These are phyloP conservation scores for Eurois occulta DNA, from an alignment of 2,888 invertebrate species.

Conservation along the genomic window DNA sequence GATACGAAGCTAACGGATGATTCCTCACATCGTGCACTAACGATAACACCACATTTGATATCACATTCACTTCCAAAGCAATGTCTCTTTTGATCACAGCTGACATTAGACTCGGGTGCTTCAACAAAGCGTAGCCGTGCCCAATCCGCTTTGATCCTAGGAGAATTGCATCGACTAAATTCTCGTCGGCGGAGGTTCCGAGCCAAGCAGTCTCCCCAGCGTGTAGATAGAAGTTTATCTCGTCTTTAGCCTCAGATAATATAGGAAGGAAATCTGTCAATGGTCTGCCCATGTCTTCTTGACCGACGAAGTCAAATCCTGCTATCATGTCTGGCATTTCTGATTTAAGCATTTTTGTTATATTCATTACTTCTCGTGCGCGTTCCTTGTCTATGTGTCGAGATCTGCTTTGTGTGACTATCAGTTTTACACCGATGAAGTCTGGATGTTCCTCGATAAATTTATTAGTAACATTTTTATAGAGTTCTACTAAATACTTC, in stretches of 20 bases:
- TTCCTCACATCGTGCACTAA: conserved; percentile 93
- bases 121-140: conserved; percentile 94
- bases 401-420: conserved; percentile 86
- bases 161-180: conserved; percentile 94
- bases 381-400: conserved; percentile 72
- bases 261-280: conserved; percentile 91
- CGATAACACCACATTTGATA: conserved; percentile 94
- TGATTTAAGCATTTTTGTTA: conserved; percentile 79
- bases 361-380: conserved; percentile 82
- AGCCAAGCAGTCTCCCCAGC: conserved; percentile 95
- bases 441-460: conserved; percentile 91
- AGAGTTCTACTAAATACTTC: conserved; percentile 89
- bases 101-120: conserved; percentile 92
- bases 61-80: conserved; percentile 94
- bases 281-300: conserved; percentile 93
- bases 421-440: conserved; percentile 92
- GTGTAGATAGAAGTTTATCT: conserved; percentile 93
- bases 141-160: conserved; percentile 94
- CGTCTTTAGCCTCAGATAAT: conserved; percentile 86
- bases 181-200: conserved; percentile 92
- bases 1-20: conserved; percentile 93
- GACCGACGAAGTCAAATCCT: conserved; percentile 95
- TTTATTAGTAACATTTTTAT: conserved; percentile 88
- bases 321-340: conserved; percentile 92
- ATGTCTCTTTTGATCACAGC: conserved; percentile 91